Evolutionary conservation across 1,140 invertebrate species (phyloP).

Genomic region (Argopecten irradians): DNA sequence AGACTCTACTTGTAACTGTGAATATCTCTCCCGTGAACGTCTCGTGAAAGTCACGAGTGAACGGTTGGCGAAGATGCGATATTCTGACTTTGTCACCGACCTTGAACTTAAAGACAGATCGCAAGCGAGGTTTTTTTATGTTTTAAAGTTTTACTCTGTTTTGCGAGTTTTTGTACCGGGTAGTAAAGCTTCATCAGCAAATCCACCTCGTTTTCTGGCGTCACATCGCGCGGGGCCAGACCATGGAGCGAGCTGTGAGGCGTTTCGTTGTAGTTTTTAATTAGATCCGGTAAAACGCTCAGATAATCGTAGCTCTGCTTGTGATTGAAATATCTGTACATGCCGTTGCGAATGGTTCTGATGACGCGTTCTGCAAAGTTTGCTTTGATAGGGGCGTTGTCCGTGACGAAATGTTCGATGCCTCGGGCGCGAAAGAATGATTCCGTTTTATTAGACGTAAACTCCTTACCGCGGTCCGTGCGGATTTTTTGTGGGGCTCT

Average conservation of each 20-base stretch:
- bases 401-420: background rate
- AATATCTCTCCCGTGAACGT: conserved; percentile 36
- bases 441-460: background rate
- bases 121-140: background rate
- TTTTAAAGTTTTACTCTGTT: background rate
- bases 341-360: conserved; percentile 25
- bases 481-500: background rate
- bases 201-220: conserved; percentile 33
- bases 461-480: conserved; percentile 17
- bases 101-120: conserved; percentile 37
- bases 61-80: conserved; percentile 32
- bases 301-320: conserved; percentile 35
- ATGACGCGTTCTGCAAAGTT: conserved; percentile 40
- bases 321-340: conserved; percentile 40
- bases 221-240: conserved; percentile 37
- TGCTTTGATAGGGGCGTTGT: conserved; percentile 27
- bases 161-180: background rate
- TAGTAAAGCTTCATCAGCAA: conserved; percentile 32
- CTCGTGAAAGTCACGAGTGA: conserved; percentile 33
- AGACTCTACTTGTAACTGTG: background rate
- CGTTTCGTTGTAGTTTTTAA: conserved; percentile 41
- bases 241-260: conserved; percentile 36
- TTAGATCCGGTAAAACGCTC: conserved; percentile 32
- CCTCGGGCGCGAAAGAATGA: background rate
- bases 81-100: conserved; percentile 33